phyloP scores from a whole-genome alignment of 2,797 vertebrate species.

The Eutrigla gurnardus region DNA sequence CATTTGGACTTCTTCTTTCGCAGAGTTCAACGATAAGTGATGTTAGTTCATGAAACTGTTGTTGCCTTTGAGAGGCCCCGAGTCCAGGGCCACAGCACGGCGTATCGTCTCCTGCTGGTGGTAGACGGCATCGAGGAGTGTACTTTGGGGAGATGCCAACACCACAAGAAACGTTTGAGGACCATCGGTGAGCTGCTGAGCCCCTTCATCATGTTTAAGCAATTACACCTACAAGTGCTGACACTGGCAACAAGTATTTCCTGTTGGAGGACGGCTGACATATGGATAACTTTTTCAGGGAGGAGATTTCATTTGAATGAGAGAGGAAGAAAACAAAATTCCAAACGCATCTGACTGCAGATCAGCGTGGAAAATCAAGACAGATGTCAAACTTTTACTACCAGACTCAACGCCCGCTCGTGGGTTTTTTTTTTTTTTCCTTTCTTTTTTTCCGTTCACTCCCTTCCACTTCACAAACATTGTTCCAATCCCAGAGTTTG shows the following conservation, averaged over 20 bases:
- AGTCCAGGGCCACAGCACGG: constrained; percentile 35
- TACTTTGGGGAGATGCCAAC: constrained; percentile 65
- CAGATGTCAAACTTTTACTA: constrained; percentile 62
- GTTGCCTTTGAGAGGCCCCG: constrained; percentile 22
- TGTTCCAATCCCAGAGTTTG: constrained; percentile 41
- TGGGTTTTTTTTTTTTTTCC: not conserved
- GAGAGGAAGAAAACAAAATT: constrained; percentile 16
- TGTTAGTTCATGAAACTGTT: constrained; percentile 28
- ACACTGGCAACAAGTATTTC: constrained; percentile 8
- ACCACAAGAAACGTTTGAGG: constrained; percentile 48
- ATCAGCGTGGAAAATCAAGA: constrained; percentile 65
- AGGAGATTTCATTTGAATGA: not conserved
- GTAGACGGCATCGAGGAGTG: constrained; percentile 61
- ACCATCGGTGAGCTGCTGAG: constrained; percentile 32
- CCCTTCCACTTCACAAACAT: constrained; percentile 57
- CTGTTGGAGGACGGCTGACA: constrained; percentile 4
- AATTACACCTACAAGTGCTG: constrained; percentile 4
- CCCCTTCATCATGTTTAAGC: constrained; percentile 29
- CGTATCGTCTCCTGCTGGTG: constrained; percentile 29
- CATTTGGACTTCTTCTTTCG: not conserved
- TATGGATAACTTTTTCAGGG: not conserved
- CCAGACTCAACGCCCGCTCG: constrained; percentile 36
- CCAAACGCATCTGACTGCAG: constrained; percentile 33
- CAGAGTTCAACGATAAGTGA: constrained; percentile 9
- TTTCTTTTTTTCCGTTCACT: constrained; percentile 33